Evolutionary conservation across 2,113 vertebrate species (phyloP).

Genomic region (Pan paniscus): DNA sequence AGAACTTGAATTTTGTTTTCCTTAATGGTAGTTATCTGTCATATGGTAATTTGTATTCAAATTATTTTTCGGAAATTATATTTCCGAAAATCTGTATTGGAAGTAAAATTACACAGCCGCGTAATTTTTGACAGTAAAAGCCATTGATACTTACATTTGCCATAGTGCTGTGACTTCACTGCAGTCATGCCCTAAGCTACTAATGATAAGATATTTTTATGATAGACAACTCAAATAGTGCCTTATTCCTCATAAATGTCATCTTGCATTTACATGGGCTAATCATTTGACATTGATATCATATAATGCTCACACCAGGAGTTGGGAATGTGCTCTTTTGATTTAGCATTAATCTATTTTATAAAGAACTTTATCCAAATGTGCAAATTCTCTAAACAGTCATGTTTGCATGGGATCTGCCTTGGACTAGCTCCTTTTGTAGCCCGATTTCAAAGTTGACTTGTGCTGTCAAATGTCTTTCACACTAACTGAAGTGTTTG

Average conservation of each 20-base stretch:
- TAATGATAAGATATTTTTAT: conserved; percentile 29
- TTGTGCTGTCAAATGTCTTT: conserved; percentile 83
- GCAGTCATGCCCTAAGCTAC: neutral
- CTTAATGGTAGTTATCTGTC: neutral
- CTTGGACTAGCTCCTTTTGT: conserved; percentile 68
- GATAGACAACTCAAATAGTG: neutral
- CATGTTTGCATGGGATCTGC: conserved; percentile 77
- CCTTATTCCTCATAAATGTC: neutral
- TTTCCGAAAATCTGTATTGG: neutral
- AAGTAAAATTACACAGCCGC: conserved; percentile 30
- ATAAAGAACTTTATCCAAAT: conserved; percentile 34
- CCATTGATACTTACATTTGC: neutral
- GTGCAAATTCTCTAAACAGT: conserved; percentile 36
- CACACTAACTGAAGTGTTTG: conserved; percentile 88
- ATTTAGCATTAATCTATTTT: conserved; percentile 31
- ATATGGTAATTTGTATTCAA: conserved; percentile 58
- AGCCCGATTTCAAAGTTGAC: conserved; percentile 81
- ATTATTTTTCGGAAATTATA: neutral
- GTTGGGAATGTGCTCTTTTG: conserved; percentile 16
- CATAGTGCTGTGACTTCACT: neutral
- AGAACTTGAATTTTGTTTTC: neutral
- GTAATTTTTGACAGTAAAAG: neutral
- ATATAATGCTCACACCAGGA: neutral
- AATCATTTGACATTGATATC: neutral
- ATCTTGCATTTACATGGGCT: neutral